Base-by-base conservation (phyloP, 1,140 invertebrate species). In the Chymomyza costata region DNA sequence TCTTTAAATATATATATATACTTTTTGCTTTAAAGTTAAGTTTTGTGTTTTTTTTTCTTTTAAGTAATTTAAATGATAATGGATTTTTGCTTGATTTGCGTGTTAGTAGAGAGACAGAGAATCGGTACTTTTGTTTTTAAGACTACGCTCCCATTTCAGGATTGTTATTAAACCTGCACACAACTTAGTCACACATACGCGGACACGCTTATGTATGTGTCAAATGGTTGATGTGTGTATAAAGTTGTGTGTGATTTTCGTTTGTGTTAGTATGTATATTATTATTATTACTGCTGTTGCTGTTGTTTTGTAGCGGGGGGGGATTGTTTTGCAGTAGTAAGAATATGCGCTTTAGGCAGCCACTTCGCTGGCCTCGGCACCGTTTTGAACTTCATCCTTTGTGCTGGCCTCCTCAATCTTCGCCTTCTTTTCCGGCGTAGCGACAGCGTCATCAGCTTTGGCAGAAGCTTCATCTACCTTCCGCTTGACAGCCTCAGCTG, bases 381-480 rank as follows among this genome's bases (percentile, higher is more conserved):
- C 82, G 37, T 84, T 84, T 58, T 82, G 82, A 58, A 81, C 82
- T 45, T 84, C 82, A 46, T 84, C 82, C 71, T 84, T 84, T 65
- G 74, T 82, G 73, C 78, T 82, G 59, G 73, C 48, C 39, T 84
- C 82, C 43, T 84, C 82, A 52, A 84, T 55, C 63, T 84, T 84
- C 54, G 82, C 82, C 60, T 84, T 84, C 70, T 84, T 84, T 60
- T 84, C 82, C 48, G 82, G 82, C 63, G 82, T 84, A 40, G 73
- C 82, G 55, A 82, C 66, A 28, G 70, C 70, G 45, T 84, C 82
- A 41, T 82, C 78, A 43, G 65, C 65, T 54, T 84, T 84, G 13
- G 59, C 65, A 34, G 67, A 47, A 16, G 63, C 57, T 40, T 80
- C 82, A 15, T 74, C 70, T 8, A 84, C 82, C 83, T 84, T 84